Conservation (phyloP, 2,797 vertebrate genomes). For the Onychomys torridus region DNA sequence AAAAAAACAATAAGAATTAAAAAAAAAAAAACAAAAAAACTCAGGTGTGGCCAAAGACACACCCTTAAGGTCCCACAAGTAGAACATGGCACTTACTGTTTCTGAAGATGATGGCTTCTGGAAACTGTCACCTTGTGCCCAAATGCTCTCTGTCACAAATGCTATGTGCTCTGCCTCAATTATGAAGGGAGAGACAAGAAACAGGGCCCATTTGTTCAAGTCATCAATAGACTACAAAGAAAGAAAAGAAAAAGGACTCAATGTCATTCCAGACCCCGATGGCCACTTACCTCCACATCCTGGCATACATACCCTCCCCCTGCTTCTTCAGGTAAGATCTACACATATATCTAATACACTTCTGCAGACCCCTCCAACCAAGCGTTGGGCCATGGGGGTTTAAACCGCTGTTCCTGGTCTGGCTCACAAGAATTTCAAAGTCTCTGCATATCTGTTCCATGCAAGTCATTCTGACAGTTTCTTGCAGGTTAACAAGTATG, state of each 20-base stretch:
- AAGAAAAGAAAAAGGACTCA: neutral
- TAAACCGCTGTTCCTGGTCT: neutral
- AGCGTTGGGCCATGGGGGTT: neutral
- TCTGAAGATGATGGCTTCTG: slow-evolving; percentile 81
- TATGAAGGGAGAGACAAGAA: slow-evolving; percentile 88
- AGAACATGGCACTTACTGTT: slow-evolving; percentile 87
- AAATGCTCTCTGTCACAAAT: slow-evolving; percentile 95
- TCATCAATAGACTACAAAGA: slow-evolving; percentile 92
- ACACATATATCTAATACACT: neutral
- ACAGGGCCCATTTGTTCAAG: slow-evolving; percentile 93
- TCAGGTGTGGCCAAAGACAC: neutral
- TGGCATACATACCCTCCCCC: neutral
- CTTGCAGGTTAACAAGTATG: neutral
- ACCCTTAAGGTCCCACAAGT: neutral
- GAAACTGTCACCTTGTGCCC: slow-evolving; percentile 82
- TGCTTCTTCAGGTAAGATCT: neutral
- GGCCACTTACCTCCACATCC: neutral
- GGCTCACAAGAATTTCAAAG: neutral
- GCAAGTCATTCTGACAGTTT: neutral
- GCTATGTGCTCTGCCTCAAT: slow-evolving; percentile 90
- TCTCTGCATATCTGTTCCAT: neutral
- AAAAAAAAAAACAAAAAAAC: too few species aligned
- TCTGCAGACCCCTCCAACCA: neutral
- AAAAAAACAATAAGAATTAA: neutral
- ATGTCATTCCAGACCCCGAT: neutral